Base-by-base conservation (phyloP, 2,888 invertebrate genomes). In the Pandemis cinnamomeana region DNA sequence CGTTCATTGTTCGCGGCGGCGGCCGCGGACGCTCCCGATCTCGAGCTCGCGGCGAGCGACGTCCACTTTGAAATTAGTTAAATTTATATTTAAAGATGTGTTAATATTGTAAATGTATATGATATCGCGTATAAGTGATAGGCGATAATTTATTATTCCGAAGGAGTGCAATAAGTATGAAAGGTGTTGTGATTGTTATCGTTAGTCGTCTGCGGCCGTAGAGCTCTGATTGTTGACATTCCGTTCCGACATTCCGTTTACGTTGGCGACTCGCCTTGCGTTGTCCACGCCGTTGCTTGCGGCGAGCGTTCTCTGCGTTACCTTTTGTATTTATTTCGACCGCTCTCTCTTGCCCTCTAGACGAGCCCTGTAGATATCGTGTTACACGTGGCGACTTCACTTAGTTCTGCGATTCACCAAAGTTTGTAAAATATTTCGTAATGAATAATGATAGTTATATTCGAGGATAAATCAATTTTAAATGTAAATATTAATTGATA, bases 371-470 rank as follows among this genome's bases (percentile, higher is more conserved):
- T 90, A 89, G 89, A 89, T 90, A 89, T 84, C 86, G 87, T 86
- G 87, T 90, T 90, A 87, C 87, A 87, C 85, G 88, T 90, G 89
- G 89, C 90, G 89, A 91, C 86, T 89, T 86, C 86, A 91, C 88
- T 90, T 36, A 36, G 27, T 36, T 89, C 87, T 91, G 91, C 91
- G 89, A 91, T 89, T 92, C 93, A 94, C 93, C 93, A 94, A 94
- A 94, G 93, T 94, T 93, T 94, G 93, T 94, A 93, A 93, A 91
- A 92, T 93, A 93, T 91, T 90, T 92, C 91, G 86, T 93, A 92
- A 89, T 91, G 83, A 89, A 86, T 93, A 92, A 89, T 91, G 83
- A 89, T 93, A 93, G 91, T 87, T 92, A 90, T 89, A 92, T 90
- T 93, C 90, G 89, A 90, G 87, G 83, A 89, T 91, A 89, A 89